A percentile compares a stretch with the other conserved stretches of the same genome.
Evolutionary conservation across 2,113 vertebrate genomes (phyloP).

Genomic region (Marmota flaviventris): DNA sequence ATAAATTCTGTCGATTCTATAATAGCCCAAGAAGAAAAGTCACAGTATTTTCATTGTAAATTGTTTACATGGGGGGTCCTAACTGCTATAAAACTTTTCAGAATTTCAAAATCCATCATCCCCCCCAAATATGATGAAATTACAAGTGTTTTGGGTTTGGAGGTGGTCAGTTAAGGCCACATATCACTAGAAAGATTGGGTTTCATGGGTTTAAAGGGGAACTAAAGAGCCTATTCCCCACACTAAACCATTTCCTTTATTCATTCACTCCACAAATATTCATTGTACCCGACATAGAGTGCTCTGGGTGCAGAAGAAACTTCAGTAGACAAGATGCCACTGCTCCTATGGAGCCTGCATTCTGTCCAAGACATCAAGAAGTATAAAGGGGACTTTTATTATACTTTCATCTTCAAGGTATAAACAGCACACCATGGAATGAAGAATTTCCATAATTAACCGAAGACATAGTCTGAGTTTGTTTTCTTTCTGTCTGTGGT

Average conservation of each 20-base stretch:
- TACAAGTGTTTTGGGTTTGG: not conserved
- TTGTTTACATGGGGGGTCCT: not conserved
- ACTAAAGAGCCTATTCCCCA: not conserved
- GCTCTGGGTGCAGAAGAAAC: not conserved
- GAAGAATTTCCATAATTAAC: not conserved
- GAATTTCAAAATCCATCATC: constrained; percentile 17
- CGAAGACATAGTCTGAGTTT: not conserved
- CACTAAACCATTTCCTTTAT: not conserved
- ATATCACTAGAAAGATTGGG: not conserved
- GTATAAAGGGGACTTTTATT: not conserved
- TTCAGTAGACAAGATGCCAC: not conserved
- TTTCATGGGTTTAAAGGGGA: not conserved
- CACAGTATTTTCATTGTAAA: constrained; percentile 37
- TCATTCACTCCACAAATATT: not conserved
- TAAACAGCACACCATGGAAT: not conserved
- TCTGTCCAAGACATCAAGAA: not conserved
- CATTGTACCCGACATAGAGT: not conserved
- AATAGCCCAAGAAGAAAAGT: constrained; percentile 21
- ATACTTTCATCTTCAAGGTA: not conserved
- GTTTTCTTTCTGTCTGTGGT: not conserved
- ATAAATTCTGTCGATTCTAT: constrained; percentile 18
- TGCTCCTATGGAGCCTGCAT: no score
- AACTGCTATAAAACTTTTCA: not conserved
- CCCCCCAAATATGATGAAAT: not conserved
- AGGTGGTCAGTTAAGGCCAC: not conserved